Conservation (phyloP, 2,797 vertebrate species). For the Mycteria americana region DNA sequence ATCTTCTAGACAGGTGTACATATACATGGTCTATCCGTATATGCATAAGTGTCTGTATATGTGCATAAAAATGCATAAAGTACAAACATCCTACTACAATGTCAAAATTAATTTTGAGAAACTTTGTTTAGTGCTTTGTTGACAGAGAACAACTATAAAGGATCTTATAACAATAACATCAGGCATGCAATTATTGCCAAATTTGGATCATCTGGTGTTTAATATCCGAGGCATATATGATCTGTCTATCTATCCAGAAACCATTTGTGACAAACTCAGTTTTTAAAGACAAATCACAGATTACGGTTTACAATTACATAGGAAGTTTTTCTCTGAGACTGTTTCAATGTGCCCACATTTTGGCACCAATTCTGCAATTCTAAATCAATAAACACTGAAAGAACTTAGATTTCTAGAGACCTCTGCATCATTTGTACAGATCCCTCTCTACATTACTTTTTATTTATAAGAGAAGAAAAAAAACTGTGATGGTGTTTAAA, state of each 20-base stretch:
- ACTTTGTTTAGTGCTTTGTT: not conserved
- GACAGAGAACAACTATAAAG: not conserved
- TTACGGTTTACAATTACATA: not conserved
- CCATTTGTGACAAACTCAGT: not conserved
- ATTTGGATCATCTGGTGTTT: not conserved
- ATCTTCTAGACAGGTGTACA: not conserved
- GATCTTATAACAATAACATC: not conserved
- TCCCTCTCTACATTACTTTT: not conserved
- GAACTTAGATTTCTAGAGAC: not conserved
- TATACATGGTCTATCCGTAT: not conserved
- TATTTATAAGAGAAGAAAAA: not conserved
- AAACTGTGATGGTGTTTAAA: not conserved
- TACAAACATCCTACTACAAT: not conserved
- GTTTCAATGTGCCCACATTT: not conserved
- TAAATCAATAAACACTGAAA: not conserved
- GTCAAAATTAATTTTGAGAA: not conserved
- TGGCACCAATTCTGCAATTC: not conserved
- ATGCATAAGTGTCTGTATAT: not conserved
- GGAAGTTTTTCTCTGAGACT: not conserved
- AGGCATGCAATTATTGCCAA: not conserved
- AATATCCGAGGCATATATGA: not conserved
- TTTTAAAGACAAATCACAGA: not conserved
- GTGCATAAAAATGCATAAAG: not conserved
- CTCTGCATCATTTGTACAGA: not conserved
- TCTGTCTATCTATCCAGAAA: not conserved